Evolutionary conservation across 2,113 vertebrate genomes (phyloP).

Genomic region (Sander vitreus): DNA sequence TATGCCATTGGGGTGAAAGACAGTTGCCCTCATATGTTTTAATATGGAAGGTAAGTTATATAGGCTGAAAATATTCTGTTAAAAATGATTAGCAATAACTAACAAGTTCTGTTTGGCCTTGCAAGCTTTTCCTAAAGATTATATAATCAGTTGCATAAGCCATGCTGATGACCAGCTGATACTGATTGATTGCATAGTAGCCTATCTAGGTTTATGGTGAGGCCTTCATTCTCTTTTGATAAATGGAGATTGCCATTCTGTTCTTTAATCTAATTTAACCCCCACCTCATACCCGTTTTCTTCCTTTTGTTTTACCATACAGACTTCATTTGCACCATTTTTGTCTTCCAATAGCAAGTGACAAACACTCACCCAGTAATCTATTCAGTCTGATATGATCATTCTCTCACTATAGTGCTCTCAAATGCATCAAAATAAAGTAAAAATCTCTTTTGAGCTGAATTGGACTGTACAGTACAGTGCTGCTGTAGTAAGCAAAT

Average conservation of each 20-base stretch:
- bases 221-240: constrained; percentile 19
- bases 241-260: not conserved
- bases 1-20: not conserved
- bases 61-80: not conserved
- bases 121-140: not conserved
- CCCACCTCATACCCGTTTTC: not conserved
- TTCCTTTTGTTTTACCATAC: not conserved
- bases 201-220: not conserved
- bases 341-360: not conserved
- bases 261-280: constrained; percentile 8
- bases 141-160: constrained; percentile 6
- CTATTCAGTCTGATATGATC: constrained; percentile 2
- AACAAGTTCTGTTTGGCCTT: not conserved
- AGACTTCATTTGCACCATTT: not conserved
- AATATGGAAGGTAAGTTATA: not conserved
- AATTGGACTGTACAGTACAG: not conserved
- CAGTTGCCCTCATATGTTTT: not conserved
- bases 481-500: not conserved
- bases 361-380: not conserved
- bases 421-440: not conserved
- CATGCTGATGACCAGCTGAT: not conserved
- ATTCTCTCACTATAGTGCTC: not conserved
- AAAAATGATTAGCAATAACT: not conserved
- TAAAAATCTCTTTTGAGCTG: not conserved
- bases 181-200: not conserved